phyloP scores from a whole-genome alignment of 2,797 vertebrate genomes.

The Sciurus carolinensis region DNA sequence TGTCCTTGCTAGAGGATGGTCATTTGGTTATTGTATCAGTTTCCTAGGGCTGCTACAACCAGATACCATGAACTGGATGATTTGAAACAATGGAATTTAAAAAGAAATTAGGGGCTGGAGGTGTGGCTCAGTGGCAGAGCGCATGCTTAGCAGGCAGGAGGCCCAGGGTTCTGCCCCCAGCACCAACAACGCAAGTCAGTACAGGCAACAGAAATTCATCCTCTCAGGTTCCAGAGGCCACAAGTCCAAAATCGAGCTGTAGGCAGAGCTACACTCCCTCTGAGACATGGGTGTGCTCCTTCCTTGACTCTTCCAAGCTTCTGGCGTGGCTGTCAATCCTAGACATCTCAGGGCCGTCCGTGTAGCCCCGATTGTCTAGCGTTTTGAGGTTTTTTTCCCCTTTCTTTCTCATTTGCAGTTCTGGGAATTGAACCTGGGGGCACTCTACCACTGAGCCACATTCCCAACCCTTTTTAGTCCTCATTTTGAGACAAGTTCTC shows the following conservation, averaged over 20 bases:
- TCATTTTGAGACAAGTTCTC: not conserved
- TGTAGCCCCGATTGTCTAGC: no score
- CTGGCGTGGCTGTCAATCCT: accelerated
- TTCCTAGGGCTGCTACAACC: not conserved
- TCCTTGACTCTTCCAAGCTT: not conserved
- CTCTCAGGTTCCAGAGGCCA: not conserved
- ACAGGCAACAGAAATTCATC: not conserved
- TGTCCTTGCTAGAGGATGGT: accelerated
- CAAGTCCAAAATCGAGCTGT: not conserved
- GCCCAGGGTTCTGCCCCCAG: no score
- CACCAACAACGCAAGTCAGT: not conserved
- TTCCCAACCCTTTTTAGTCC: not conserved
- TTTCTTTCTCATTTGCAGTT: no score
- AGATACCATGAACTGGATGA: no score
- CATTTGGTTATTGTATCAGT: accelerated
- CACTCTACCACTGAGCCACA: not conserved
- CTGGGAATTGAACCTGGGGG: not conserved
- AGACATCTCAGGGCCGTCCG: accelerated
- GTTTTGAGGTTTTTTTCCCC: no score
- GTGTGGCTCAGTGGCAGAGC: not conserved
- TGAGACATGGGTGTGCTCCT: not conserved
- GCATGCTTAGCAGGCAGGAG: not conserved
- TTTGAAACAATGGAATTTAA: not conserved
- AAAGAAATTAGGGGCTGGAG: not conserved
- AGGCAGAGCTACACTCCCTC: not conserved